Conservation (phyloP, 2,113 vertebrate species). For the Xenopus tropicalis region DNA sequence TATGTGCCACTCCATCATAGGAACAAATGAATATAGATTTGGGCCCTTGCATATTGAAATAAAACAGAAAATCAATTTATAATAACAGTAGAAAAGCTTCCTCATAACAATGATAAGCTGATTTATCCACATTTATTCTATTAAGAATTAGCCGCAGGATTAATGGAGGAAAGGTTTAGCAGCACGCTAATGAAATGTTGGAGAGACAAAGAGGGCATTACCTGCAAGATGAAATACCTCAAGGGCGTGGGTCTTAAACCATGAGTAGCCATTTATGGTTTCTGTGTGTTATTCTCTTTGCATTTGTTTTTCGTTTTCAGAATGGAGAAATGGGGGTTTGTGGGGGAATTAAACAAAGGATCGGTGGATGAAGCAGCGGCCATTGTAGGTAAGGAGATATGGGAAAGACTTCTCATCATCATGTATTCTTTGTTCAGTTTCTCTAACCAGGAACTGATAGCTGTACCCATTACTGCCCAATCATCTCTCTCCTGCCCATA, state of each 20-base stretch:
- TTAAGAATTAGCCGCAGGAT: background rate
- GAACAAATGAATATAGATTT: constrained; percentile 27
- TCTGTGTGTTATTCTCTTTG: too few relatives aligned
- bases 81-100: constrained; percentile 15
- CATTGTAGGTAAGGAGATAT: too few relatives aligned
- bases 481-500: too few relatives aligned
- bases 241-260: background rate
- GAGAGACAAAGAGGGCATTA: background rate
- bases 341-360: too few relatives aligned
- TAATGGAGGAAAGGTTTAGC: background rate
- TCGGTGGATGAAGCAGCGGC: too few relatives aligned
- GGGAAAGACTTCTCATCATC: too few relatives aligned
- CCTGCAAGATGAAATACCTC: background rate
- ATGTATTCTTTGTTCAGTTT: too few relatives aligned
- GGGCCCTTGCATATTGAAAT: background rate
- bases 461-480: too few relatives aligned
- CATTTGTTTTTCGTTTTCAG: too few relatives aligned
- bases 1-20: constrained; percentile 26
- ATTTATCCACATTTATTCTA: constrained; percentile 21
- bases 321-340: too few relatives aligned
- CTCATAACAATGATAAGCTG: background rate
- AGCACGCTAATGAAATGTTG: background rate
- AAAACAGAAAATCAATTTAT: constrained; percentile 26
- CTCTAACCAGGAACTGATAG: too few relatives aligned
- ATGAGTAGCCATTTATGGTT: too few relatives aligned